Percentiles rank a stretch among this genome's conserved stretches.
Evolutionary conservation across 2,113 vertebrate genomes (phyloP).

Genomic region (Amblyornis subalaris): DNA sequence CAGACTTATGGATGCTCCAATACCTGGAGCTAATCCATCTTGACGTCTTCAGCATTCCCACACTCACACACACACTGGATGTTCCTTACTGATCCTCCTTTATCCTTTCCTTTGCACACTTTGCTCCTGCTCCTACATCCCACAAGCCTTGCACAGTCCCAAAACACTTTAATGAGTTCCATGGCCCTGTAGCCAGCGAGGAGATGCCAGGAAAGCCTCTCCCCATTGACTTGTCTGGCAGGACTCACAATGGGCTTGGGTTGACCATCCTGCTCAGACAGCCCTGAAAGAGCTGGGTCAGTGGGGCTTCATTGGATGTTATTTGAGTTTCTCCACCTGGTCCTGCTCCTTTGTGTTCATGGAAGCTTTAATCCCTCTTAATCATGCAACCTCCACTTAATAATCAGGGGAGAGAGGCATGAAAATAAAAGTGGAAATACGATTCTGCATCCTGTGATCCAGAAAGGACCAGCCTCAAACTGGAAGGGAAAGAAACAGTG

Average conservation of each 20-base stretch:
- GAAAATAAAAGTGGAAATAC: not conserved
- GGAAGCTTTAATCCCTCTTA: not conserved
- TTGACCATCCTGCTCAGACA: not conserved
- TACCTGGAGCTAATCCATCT: not conserved
- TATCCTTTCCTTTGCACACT: not conserved
- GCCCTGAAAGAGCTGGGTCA: not conserved
- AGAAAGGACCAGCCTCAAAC: not conserved
- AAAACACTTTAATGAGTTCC: not conserved
- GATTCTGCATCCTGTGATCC: not conserved
- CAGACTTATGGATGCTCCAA: accelerated
- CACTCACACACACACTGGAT: not conserved
- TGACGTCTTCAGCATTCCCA: not conserved
- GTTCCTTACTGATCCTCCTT: not conserved
- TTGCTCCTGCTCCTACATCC: not conserved
- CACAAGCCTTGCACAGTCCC: not conserved
- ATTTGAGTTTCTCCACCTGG: not conserved
- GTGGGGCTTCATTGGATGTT: accelerated
- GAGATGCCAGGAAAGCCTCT: not conserved
- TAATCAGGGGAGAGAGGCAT: not conserved
- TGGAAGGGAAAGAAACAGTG: not conserved
- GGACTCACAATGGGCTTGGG: not conserved
- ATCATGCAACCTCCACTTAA: not conserved
- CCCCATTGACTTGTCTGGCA: not conserved
- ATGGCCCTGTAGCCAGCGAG: not conserved
- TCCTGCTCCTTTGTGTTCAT: not conserved